phyloP scores from a whole-genome alignment of 2,113 vertebrate genomes.

The Hucho hucho region DNA sequence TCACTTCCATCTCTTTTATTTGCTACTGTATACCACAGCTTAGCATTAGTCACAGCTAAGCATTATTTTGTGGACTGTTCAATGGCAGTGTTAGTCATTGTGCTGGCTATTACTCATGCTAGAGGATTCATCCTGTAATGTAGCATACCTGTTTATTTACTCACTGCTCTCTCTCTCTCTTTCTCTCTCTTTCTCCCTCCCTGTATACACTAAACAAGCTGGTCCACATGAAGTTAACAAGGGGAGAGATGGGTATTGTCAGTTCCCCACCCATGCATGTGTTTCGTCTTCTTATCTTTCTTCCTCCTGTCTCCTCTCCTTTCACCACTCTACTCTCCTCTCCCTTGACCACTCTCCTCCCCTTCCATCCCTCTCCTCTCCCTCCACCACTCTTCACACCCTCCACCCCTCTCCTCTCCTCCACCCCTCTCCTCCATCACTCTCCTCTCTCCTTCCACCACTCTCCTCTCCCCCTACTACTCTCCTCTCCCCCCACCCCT shows the following conservation, averaged over 20 bases:
- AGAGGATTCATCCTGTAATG: slow-evolving; percentile 27
- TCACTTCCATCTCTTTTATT: not conserved
- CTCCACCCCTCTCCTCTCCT: no score
- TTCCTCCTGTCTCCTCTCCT: not conserved
- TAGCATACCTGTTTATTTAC: slow-evolving; percentile 39
- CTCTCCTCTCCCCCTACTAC: no score
- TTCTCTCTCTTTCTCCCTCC: no score
- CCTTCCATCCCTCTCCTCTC: not conserved
- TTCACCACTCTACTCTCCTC: not conserved
- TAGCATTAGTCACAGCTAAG: not conserved
- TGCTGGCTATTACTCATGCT: slow-evolving; percentile 10
- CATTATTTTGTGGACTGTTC: slow-evolving; percentile 25
- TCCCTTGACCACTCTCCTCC: not conserved
- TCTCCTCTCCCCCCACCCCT: no score
- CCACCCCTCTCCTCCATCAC: no score
- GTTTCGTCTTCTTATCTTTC: not conserved
- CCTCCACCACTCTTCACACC: no score
- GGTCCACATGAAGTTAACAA: no score
- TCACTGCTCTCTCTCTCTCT: slow-evolving; percentile 11
- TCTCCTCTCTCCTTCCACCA: no score
- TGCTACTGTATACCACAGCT: no score
- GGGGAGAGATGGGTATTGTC: not conserved
- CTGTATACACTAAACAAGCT: no score
- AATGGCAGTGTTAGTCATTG: slow-evolving; percentile 19
- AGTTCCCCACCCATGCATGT: slow-evolving; percentile 1